phyloP scores from a whole-genome alignment of 23 tunicate genomes.

The Corella eumyota region DNA sequence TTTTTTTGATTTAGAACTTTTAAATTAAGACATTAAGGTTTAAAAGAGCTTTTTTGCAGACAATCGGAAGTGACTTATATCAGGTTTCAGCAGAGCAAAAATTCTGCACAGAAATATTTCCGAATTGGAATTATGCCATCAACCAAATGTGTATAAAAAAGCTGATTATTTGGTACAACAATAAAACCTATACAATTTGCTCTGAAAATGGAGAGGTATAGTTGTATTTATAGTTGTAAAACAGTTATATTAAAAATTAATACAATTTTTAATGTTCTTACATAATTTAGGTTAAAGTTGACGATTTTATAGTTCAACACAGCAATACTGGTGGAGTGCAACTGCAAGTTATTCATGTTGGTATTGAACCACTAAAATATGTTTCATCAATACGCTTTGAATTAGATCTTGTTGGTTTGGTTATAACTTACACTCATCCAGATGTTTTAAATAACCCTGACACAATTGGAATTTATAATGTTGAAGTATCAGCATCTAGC shows the following conservation, averaged over 20 bases:
- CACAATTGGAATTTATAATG: neutral
- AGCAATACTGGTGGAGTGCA: neutral
- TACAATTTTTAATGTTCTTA: neutral
- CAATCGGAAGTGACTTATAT: conserved; percentile 2
- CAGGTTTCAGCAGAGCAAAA: conserved; percentile 1
- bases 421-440: neutral
- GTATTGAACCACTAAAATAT: neutral
- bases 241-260: too few relatives aligned
- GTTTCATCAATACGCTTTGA: neutral
- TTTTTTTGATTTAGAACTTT: too few relatives aligned
- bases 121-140: neutral
- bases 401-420: conserved; percentile 1
- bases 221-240: neutral
- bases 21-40: too few relatives aligned
- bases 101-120: conserved; percentile 4
- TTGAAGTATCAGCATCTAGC: neutral
- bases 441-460: neutral
- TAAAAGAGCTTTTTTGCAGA: neutral
- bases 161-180: conserved; percentile 1
- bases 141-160: conserved; percentile 12
- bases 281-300: neutral
- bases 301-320: neutral
- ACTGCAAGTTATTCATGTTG: neutral
- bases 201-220: conserved; percentile 8
- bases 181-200: neutral